Conservation (phyloP, 2,888 invertebrate genomes). For the Agrotis puta region DNA sequence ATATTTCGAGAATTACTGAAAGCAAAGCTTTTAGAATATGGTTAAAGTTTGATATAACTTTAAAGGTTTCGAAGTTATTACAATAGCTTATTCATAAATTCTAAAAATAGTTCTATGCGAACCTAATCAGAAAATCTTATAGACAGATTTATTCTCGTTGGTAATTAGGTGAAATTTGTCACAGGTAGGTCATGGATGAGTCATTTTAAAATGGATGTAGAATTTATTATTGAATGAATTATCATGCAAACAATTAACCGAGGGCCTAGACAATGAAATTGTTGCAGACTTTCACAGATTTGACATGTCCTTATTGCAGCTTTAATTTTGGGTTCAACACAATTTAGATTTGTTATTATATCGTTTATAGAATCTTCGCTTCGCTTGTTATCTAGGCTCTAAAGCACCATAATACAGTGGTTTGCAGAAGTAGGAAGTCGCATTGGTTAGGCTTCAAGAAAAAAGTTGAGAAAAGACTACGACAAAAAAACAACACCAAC, state of each 20-base stretch:
- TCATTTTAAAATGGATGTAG: too few relatives aligned
- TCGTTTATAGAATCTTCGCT: too few relatives aligned
- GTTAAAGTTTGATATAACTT: constrained; percentile 1
- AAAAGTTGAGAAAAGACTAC: background rate
- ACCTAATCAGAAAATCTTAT: background rate
- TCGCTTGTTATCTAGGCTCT: too few relatives aligned
- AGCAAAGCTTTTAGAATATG: background rate
- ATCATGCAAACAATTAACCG: too few relatives aligned
- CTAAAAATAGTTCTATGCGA: constrained; percentile 2
- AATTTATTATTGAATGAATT: too few relatives aligned
- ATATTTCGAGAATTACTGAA: background rate
- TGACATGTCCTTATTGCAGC: too few relatives aligned
- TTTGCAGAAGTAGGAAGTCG: background rate
- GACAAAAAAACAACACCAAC: background rate
- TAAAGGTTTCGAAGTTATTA: background rate
- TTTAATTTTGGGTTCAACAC: too few relatives aligned
- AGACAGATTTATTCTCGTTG: background rate
- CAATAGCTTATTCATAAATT: constrained; percentile 1
- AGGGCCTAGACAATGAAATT: too few relatives aligned
- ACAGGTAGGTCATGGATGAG: background rate
- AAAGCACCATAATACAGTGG: too few relatives aligned
- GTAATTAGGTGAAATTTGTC: background rate
- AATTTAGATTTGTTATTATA: too few relatives aligned
- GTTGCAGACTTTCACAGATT: too few relatives aligned
- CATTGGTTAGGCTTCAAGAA: background rate